Conservation (phyloP, 2,113 vertebrate genomes). For the Oceanodroma tethys region DNA sequence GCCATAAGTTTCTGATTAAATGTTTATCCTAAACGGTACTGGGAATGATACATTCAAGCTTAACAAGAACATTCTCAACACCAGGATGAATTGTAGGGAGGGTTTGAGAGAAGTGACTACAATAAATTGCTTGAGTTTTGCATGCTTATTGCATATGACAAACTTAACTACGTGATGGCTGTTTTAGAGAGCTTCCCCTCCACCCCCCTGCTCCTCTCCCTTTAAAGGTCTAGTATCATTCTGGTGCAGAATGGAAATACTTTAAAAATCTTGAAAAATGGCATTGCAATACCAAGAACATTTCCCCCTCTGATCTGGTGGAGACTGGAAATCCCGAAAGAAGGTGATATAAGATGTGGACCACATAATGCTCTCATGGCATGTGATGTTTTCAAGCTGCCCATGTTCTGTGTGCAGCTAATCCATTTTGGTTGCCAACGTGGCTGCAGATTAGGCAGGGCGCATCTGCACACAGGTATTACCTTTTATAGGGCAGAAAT, state of each 20-base stretch:
- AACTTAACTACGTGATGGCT: background rate
- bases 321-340: background rate
- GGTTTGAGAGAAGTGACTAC: background rate
- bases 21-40: background rate
- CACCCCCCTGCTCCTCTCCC: background rate
- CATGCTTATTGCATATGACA: background rate
- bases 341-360: background rate
- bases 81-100: background rate
- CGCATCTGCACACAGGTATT: fast-evolving
- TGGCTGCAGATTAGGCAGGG: background rate
- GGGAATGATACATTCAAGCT: too few species aligned
- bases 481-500: background rate
- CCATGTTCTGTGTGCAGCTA: background rate
- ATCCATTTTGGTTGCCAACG: background rate
- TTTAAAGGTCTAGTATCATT: background rate
- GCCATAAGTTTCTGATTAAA: background rate
- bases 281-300: background rate
- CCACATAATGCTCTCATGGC: background rate
- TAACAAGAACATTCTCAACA: background rate
- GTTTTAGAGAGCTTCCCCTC: background rate
- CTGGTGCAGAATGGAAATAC: background rate
- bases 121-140: background rate
- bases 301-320: background rate
- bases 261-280: background rate
- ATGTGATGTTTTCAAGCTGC: background rate